Base-by-base conservation (phyloP, 1,140 invertebrate species). In the Aphis gossypii region DNA sequence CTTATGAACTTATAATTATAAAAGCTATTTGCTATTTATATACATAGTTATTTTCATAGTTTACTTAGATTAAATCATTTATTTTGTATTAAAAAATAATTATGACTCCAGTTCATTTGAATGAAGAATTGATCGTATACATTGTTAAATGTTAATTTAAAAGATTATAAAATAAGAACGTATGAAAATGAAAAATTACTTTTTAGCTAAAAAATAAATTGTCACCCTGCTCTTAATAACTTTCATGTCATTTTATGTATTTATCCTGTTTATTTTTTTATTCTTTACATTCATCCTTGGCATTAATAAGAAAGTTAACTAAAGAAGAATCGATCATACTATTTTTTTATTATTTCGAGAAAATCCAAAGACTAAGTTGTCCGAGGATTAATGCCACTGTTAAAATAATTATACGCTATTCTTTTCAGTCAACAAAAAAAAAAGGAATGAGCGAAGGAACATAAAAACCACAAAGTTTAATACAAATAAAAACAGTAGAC, bases 381-480 rank as follows among this genome's bases (percentile, higher is more conserved):
- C 48, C 35, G 8, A 89, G 87, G 87, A 89, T 89, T 89, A 89
- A 56, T 89, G 87, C 54, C 87, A 89, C 87, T 89, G 48, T 89
- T 89, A 56, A 89, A 89, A 89, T 89, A 89, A 89, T 89, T 89
- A 89, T 89, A 89, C 48, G 48, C 35, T 89, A 48, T 56, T 54
- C 48, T 38, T 54, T 89, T 56, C 35, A 89, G 87, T 56, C 21
- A 38, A 89, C 5, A 54, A 88, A 51, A 83, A 84, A 84, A 46
- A 68, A 30, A 68, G 60, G 25, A 38, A 54, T 89, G 35, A 54
- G 51, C 18, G 46, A 35, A 48, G 18, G 18, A 56, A 56, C 35
- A 89, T 89, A 54, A 54, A 56, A 89, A 89, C 87, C 87, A 89
- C 87, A 89, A 56, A 89, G 35, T 54, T 89, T 89, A 56, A 54